Conservation (phyloP, 2,888 invertebrate species). For the Macrophya alboannulata region DNA sequence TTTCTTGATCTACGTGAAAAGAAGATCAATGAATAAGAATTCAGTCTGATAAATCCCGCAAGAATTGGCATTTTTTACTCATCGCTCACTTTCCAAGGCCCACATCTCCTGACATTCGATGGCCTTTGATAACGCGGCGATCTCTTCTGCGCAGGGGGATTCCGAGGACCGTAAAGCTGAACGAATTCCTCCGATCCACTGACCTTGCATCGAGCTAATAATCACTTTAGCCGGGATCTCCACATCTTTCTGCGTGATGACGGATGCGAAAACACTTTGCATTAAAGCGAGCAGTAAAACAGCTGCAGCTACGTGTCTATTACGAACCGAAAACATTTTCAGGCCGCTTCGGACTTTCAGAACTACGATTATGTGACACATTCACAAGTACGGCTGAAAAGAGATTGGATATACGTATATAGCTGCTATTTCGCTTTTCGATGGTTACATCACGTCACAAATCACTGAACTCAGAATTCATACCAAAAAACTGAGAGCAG, state of each 20-base stretch:
- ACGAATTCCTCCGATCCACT: not conserved
- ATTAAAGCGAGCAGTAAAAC: not conserved
- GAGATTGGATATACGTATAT: no score
- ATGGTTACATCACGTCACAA: no score
- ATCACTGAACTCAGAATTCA: no score
- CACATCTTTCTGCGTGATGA: not conserved
- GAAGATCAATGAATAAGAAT: not conserved
- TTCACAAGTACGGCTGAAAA: no score
- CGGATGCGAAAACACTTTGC: not conserved
- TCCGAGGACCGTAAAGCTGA: not conserved
- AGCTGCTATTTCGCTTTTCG: no score
- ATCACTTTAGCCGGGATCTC: not conserved
- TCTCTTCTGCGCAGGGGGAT: not conserved
- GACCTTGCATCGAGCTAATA: not conserved
- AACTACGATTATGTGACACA: no score
- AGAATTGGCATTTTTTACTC: not conserved
- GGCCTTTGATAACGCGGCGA: not conserved
- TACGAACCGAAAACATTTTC: not conserved
- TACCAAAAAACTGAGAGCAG: no score
- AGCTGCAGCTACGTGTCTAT: not conserved
- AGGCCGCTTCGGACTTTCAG: no score
- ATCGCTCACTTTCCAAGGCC: not conserved
- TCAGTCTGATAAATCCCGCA: not conserved
- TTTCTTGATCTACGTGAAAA: not conserved
- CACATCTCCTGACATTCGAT: not conserved